Conservation (phyloP, 2,888 invertebrate genomes). For the Tubulanus polymorphus region DNA sequence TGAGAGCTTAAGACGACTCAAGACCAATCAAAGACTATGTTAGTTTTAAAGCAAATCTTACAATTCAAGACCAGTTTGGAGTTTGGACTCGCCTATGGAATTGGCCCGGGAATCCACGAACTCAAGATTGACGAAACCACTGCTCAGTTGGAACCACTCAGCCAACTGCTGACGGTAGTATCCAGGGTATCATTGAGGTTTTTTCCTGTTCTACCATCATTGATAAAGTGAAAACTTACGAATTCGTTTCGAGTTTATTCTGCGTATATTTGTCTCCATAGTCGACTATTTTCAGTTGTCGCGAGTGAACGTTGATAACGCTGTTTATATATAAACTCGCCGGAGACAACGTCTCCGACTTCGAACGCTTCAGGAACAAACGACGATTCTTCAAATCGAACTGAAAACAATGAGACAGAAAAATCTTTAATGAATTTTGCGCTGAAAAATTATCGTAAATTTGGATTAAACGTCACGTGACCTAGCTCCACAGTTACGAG, state of each 20-base stretch:
- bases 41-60: no score
- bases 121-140: no score
- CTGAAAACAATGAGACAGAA: conserved; percentile 42
- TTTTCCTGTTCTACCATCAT: no score
- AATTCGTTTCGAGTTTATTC: conserved; percentile 38
- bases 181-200: no score
- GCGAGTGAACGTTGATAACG: conserved; percentile 51
- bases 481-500: background rate
- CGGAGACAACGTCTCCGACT: conserved; percentile 43
- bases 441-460: background rate
- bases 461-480: background rate
- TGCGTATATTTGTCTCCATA: conserved; percentile 55
- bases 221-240: no score
- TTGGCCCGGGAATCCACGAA: no score
- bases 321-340: conserved; percentile 53
- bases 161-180: no score
- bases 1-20: no score
- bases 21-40: no score
- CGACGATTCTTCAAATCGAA: conserved; percentile 54
- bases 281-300: conserved; percentile 52
- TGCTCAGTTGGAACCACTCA: no score
- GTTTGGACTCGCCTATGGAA: no score
- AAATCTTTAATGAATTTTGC: background rate
- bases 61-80: no score
- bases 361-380: conserved; percentile 51